These are phyloP conservation scores for Meda fulgida DNA, from an alignment of 2,797 vertebrate genomes.

Conservation along the genomic window DNA sequence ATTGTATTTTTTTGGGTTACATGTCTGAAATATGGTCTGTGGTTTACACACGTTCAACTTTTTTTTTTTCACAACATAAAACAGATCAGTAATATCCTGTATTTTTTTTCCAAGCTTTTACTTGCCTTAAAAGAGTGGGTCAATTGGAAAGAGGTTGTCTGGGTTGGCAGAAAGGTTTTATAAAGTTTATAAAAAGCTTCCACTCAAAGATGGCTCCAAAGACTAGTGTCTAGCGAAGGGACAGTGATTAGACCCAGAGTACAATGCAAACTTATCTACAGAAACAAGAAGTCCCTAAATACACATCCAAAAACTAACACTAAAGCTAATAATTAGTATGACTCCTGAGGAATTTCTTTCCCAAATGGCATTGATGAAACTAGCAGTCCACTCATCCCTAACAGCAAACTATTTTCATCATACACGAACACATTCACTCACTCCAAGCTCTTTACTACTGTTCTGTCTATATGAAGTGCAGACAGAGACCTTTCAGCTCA, in stretches of 20 bases:
- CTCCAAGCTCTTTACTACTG: conserved; percentile 6
- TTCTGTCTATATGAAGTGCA: conserved; percentile 33
- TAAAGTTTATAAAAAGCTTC: background rate
- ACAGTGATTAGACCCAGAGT: background rate
- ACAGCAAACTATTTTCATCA: conserved; percentile 35
- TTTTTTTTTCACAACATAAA: too few relatives aligned
- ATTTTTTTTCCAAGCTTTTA: background rate
- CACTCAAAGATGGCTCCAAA: background rate
- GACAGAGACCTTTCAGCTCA: conserved; percentile 56
- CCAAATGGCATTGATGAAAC: conserved; percentile 8
- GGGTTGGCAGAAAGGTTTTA: background rate
- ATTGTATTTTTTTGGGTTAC: background rate
- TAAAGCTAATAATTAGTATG: background rate
- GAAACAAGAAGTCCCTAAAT: background rate
- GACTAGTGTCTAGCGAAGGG: background rate
- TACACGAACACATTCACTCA: conserved; percentile 14
- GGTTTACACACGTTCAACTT: too few relatives aligned
- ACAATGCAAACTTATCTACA: background rate
- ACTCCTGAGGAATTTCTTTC: background rate
- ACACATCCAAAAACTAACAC: background rate
- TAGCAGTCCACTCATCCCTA: conserved; percentile 22
- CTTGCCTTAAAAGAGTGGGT: background rate
- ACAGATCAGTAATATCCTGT: background rate
- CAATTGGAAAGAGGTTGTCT: background rate
- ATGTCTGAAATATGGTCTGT: background rate